A percentile compares a stretch with the other conserved stretches of the same genome.
These are phyloP conservation scores for Platyrinchus mystaceus DNA, from an alignment of 2,797 vertebrate genomes.

Conservation along the genomic window DNA sequence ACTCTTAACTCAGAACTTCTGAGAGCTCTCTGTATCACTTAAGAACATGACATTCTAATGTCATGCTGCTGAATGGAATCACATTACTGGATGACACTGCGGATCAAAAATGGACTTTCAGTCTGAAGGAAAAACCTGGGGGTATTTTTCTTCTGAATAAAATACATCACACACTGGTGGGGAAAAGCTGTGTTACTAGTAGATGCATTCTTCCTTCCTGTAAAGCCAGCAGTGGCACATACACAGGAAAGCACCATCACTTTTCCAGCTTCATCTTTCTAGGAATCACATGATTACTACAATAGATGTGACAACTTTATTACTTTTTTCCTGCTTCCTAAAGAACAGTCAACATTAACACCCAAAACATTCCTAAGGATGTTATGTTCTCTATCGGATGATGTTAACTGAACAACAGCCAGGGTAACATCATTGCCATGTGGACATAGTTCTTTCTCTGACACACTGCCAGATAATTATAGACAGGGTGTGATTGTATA, in stretches of 20 bases:
- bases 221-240: neutral
- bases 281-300: neutral
- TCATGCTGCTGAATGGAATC: neutral
- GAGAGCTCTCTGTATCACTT: neutral
- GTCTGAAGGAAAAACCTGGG: conserved; percentile 14
- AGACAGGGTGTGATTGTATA: neutral
- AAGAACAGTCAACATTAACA: neutral
- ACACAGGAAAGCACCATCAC: neutral
- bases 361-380: neutral
- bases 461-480: neutral
- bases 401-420: neutral
- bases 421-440: neutral
- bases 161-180: neutral
- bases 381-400: neutral
- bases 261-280: neutral
- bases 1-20: neutral
- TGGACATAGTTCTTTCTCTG: neutral
- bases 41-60: neutral
- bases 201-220: neutral
- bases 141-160: neutral
- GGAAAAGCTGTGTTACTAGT: neutral
- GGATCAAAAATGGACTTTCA: neutral
- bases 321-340: neutral
- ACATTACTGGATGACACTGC: neutral
- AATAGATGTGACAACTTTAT: neutral